These are phyloP conservation scores for Drosophila triauraria DNA, from an alignment of 1,140 invertebrate genomes.

Conservation along the genomic window DNA sequence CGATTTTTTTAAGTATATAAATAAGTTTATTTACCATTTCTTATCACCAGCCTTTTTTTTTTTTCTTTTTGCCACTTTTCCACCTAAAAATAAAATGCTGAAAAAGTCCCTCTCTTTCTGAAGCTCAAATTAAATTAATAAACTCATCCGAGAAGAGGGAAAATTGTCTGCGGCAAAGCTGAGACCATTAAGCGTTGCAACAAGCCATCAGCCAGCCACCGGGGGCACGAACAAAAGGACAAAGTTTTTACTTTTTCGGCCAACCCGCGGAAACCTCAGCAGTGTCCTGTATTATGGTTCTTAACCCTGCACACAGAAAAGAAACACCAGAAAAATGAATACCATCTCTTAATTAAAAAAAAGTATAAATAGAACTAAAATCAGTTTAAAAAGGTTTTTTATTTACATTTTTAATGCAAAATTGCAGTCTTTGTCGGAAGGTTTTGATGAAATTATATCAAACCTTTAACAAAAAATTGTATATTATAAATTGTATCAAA, in stretches of 20 bases:
- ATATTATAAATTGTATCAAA: too few species aligned
- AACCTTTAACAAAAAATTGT: too few species aligned
- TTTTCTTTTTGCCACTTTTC: neutral
- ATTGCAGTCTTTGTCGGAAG: too few species aligned
- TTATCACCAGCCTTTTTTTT: neutral
- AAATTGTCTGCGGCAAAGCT: conserved; percentile 34
- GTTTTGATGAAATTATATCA: too few species aligned
- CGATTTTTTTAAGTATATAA: too few species aligned
- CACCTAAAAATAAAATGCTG: neutral
- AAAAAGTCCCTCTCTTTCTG: neutral
- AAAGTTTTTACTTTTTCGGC: conserved; percentile 35
- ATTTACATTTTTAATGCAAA: too few species aligned
- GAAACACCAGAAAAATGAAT: neutral
- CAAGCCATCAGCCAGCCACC: conserved; percentile 32
- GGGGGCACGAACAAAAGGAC: conserved; percentile 33
- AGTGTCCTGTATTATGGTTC: conserved; percentile 2
- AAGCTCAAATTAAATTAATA: conserved; percentile 39
- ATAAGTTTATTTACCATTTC: neutral
- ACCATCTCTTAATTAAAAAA: neutral
- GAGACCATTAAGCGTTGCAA: conserved; percentile 37
- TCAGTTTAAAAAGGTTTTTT: too few species aligned
- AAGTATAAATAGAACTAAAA: too few species aligned
- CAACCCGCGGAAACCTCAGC: conserved; percentile 1
- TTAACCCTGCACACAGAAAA: conserved; percentile 9
- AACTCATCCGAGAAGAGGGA: conserved; percentile 26